Percentiles rank a stretch among this genome's conserved stretches.
Conservation (phyloP, 2,888 invertebrate genomes). For the Mayetiola destructor region DNA sequence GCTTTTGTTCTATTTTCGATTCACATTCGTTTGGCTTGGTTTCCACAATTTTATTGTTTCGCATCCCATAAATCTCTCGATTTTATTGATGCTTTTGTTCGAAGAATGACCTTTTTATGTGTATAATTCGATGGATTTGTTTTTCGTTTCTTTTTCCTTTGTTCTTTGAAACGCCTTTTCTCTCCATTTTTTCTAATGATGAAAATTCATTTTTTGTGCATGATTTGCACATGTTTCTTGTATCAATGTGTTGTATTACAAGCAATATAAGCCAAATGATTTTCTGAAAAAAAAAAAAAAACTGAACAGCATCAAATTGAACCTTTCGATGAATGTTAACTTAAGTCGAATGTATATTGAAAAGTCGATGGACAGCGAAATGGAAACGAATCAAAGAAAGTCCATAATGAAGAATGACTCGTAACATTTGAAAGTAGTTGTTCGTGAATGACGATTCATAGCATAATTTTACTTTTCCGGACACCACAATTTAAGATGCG, state of each 20-base stretch:
- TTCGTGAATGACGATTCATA: neutral
- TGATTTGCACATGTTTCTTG: neutral
- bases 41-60: conserved; percentile 11
- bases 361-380: too few relatives aligned
- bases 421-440: neutral
- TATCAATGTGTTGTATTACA: too few relatives aligned
- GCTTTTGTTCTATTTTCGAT: neutral
- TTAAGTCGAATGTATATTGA: neutral
- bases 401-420: neutral
- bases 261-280: neutral
- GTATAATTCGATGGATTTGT: too few relatives aligned
- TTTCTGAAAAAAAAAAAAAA: neutral
- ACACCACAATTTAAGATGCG: too few relatives aligned
- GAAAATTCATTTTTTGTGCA: neutral
- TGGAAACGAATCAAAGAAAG: neutral
- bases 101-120: conserved; percentile 10
- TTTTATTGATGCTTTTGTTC: conserved; percentile 4
- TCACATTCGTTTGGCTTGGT: neutral
- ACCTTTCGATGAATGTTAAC: neutral
- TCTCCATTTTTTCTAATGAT: neutral
- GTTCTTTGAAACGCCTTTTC: neutral
- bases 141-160: neutral
- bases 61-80: conserved; percentile 6
- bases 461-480: neutral
- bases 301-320: neutral